Percentiles rank a stretch among this genome's conserved stretches.
These are phyloP conservation scores for Bradysia coprophila DNA, from an alignment of 1,140 invertebrate species.

Conservation along the genomic window DNA sequence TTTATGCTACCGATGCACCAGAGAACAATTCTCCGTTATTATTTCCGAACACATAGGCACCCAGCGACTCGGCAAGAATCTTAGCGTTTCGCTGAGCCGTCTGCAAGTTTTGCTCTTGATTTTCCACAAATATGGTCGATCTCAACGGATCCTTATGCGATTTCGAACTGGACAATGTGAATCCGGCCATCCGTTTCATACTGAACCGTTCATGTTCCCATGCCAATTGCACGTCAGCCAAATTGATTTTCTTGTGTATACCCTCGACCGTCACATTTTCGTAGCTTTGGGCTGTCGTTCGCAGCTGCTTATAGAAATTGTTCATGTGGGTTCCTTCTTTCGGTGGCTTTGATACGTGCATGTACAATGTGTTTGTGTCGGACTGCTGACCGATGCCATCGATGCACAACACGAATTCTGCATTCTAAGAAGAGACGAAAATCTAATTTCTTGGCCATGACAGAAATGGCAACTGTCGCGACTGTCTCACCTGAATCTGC, in stretches of 20 bases:
- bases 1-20: conserved; percentile 8
- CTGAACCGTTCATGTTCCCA: conserved; percentile 98
- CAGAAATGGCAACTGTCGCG: too few species aligned
- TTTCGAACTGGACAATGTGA: conserved; percentile 72
- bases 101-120: conserved; percentile 10
- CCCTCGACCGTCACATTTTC: conserved; percentile 45
- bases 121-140: conserved; percentile 37
- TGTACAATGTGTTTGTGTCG: conserved; percentile 39
- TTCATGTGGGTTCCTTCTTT: conserved; percentile 61
- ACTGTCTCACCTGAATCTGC: conserved; percentile 42
- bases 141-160: conserved; percentile 35
- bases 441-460: too few species aligned
- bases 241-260: conserved; percentile 92
- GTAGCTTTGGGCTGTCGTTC: conserved; percentile 28
- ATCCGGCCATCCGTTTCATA: conserved; percentile 74
- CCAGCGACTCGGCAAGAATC: conserved; percentile 64
- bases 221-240: conserved; percentile 79
- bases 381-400: conserved; percentile 57
- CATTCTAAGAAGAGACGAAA: conserved; percentile 40
- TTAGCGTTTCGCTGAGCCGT: conserved; percentile 38
- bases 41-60: conserved; percentile 52
- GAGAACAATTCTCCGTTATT: conserved; percentile 29
- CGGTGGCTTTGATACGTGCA: conserved; percentile 94
- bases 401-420: conserved; percentile 78
- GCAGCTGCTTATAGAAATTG: conserved; percentile 49